Evolutionary conservation across 2,888 invertebrate species (phyloP), one percentile per base, ranked within the genome.

Genomic region (Chymomyza caudatula): DNA sequence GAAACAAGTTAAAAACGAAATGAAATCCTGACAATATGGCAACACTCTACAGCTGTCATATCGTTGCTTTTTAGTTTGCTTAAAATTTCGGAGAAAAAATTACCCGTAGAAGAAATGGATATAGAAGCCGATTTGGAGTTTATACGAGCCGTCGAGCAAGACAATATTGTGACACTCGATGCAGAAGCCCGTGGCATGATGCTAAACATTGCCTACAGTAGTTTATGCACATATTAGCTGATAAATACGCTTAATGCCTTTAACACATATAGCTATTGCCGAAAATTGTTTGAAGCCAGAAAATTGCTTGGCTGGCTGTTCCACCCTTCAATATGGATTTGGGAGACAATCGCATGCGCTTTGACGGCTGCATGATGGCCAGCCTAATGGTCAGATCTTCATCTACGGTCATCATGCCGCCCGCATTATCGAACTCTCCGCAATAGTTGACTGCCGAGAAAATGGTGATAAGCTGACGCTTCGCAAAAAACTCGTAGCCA

Each of bases 371-470:
- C 0, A 75, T 6, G 2, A 75, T 51, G 6, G 66, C 29, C 52
- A 75, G 17, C 1, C 67, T 29, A 1, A 75, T 64, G 8, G 22
- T 75, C 0, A 75, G 44, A 0, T 0, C 0, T 0, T 60, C 22
- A 49, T 73, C 73, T 4, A 75, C 64, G 5, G 63, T 65, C 76
- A 98, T 98, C 97, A 98, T 98, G 57, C 97, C 98, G 66, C 93
- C 95, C 60, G 95, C 95, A 89, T 95, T 95, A 98, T 98, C 91
- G n/a, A n/a, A n/a, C n/a, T n/a, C n/a, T n/a, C n/a, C n/a, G n/a
- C n/a, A n/a, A n/a, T n/a, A n/a, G n/a, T n/a, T n/a, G n/a, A n/a
- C n/a, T n/a, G n/a, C n/a, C n/a, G n/a, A n/a, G n/a, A n/a, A n/a
- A n/a, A n/a, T n/a, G n/a, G n/a, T n/a, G n/a, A n/a, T n/a, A n/a